phyloP scores from a whole-genome alignment of 2,888 invertebrate species.

The Synanthedon vespiformis region DNA sequence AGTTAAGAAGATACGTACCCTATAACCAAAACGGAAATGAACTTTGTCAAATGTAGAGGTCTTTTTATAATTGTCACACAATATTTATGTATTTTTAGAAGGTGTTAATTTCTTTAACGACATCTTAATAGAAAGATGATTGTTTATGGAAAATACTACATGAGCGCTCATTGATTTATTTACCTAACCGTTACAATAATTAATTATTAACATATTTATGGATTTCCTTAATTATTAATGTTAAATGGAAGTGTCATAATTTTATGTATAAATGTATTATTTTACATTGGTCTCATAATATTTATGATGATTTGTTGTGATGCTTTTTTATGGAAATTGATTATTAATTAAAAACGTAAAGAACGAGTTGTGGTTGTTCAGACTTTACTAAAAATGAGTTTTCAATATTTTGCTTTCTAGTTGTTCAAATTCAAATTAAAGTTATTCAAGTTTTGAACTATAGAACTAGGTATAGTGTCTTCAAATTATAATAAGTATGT shows the following conservation, averaged over 20 bases:
- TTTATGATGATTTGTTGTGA: too few species aligned
- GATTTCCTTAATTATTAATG: not conserved
- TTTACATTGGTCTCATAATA: not conserved
- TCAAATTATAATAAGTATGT: too few species aligned
- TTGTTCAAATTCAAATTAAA: too few species aligned
- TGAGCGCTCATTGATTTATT: constrained; percentile 18
- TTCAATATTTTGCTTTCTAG: too few species aligned
- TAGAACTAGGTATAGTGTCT: too few species aligned
- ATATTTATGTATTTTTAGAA: constrained; percentile 13
- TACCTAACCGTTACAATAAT: constrained; percentile 6
- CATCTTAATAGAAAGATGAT: constrained; percentile 20
- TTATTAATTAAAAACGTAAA: not conserved
- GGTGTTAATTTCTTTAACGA: constrained; percentile 28
- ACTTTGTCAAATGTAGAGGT: not conserved
- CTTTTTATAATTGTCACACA: constrained; percentile 6
- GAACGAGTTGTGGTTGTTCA: too few species aligned
- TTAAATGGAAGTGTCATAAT: not conserved
- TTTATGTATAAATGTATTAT: constrained; percentile 4
- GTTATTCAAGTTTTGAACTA: too few species aligned
- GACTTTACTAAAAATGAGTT: too few species aligned
- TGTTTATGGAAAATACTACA: constrained; percentile 24
- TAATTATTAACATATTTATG: not conserved
- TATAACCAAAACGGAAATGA: not conserved
- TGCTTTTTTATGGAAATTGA: too few species aligned
- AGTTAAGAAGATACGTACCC: not conserved